A percentile compares a stretch with the other conserved stretches of the same genome.
Conservation (phyloP, 2,888 invertebrate genomes). For the Sesamia inferens region DNA sequence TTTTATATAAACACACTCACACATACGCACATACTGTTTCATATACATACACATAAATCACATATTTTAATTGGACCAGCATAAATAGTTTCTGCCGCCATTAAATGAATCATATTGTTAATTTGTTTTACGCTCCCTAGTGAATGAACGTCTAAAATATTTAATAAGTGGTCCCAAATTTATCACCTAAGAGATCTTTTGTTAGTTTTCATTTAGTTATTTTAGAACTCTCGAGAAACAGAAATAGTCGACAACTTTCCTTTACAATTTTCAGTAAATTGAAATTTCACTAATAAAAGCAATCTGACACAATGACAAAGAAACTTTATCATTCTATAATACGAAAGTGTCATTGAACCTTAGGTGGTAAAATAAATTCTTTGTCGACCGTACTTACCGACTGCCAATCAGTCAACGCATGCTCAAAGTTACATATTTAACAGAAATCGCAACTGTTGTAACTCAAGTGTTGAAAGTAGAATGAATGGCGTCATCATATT, state of each 20-base stretch:
- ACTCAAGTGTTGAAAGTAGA: background rate
- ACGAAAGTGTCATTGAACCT: background rate
- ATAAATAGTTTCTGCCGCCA: background rate
- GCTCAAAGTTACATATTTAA: background rate
- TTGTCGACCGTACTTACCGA: background rate
- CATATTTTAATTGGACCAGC: background rate
- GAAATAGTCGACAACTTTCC: background rate
- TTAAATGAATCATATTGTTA: too few species aligned
- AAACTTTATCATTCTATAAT: background rate
- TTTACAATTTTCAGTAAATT: background rate
- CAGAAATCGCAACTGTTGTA: background rate
- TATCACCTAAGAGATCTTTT: conserved; percentile 13
- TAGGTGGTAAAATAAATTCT: background rate
- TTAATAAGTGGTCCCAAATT: background rate
- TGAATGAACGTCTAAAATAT: background rate
- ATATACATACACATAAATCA: background rate
- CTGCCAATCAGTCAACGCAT: background rate
- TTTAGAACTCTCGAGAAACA: background rate
- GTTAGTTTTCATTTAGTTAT: background rate
- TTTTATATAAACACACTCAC: background rate
- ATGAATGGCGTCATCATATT: background rate
- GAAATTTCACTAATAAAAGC: background rate
- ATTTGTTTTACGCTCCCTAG: too few species aligned
- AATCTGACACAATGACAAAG: background rate
- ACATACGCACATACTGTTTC: too few species aligned